These are phyloP conservation scores for Triplophysa dalaica DNA, from an alignment of 2,113 vertebrate species.

Conservation along the genomic window DNA sequence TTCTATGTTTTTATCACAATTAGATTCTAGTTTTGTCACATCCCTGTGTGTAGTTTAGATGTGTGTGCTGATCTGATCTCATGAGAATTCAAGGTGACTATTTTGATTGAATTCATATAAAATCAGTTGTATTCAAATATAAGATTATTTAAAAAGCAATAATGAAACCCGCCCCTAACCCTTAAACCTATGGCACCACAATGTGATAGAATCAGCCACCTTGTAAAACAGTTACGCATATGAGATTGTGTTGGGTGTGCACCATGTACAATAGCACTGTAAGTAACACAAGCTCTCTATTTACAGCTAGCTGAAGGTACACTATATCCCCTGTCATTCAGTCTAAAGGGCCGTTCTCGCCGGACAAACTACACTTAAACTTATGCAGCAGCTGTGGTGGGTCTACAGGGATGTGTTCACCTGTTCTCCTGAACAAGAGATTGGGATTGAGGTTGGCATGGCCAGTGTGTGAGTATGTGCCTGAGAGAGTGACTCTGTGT, in stretches of 20 bases:
- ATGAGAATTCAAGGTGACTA: too few species aligned
- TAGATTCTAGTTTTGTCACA: neutral
- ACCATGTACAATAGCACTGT: neutral
- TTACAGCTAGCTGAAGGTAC: slow-evolving; percentile 22
- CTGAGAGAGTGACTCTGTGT: slow-evolving; percentile 1
- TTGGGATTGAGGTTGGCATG: slow-evolving; percentile 15
- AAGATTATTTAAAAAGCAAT: too few species aligned
- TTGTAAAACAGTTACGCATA: too few species aligned
- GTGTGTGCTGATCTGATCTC: too few species aligned
- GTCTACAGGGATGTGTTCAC: slow-evolving; percentile 20
- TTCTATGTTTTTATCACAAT: too few species aligned
- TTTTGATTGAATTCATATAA: too few species aligned
- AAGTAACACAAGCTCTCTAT: slow-evolving; percentile 1
- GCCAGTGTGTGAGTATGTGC: slow-evolving; percentile 19
- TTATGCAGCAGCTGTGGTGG: slow-evolving; percentile 19
- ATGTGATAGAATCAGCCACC: too few species aligned
- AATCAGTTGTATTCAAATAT: too few species aligned
- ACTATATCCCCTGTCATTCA: slow-evolving; percentile 10
- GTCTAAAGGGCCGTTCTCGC: slow-evolving; percentile 9
- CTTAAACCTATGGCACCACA: too few species aligned
- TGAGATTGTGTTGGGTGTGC: neutral
- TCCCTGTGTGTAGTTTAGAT: too few species aligned
- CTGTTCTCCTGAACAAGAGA: neutral
- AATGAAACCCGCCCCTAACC: too few species aligned
- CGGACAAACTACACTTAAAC: slow-evolving; percentile 12